Evolutionary conservation across 1,140 invertebrate species (phyloP), one percentile per base, ranked within the genome.

Genomic region (Venustaconcha ellipsiformis): DNA sequence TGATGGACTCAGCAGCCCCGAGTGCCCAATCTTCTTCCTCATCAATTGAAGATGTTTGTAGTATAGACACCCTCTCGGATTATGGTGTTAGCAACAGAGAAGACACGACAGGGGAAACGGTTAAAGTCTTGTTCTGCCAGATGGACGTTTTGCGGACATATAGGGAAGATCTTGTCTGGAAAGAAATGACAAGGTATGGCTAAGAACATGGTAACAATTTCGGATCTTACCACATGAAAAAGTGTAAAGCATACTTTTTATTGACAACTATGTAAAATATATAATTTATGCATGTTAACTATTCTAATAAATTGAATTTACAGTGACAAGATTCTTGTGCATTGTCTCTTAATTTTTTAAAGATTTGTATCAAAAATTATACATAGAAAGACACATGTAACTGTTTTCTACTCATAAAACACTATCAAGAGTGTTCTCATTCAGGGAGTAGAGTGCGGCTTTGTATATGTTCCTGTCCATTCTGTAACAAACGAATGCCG

Each of bases 151-250:
- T 86, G 8, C 81, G 81, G 30, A 81, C 76, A 58, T 79, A 84
- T 17, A 82, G 80, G 11, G 84, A 83, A 5, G 74, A 78, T 1
- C 77, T 72, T 17, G 87, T 87, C 67, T 87, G 84, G 85, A 74
- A 83, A 56, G 87, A 88, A 72, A 78, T 79, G n/a, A 84, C 82
- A 48, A 85, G 87, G 87, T 88, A 58, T 57, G 15, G 26, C n/a
- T 56, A 11, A 14, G 57, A 8, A 1, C 18, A 55, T 15, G 57
- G 3, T 67, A 17, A 15, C 17, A 2, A 26, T 23, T 15, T 30
- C 17, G 56, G 17, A 15, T 2, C 4, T n/a, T 69, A 3, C 26
- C 23, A 55, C 57, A n/a, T 5, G 8, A 20, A 0, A 69, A 18
- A 20, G 1, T 18, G 20, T 14, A 23, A 12, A 60, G 3, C 37